Conservation (phyloP, 2,888 invertebrate genomes). For the Pollenia labialis region DNA sequence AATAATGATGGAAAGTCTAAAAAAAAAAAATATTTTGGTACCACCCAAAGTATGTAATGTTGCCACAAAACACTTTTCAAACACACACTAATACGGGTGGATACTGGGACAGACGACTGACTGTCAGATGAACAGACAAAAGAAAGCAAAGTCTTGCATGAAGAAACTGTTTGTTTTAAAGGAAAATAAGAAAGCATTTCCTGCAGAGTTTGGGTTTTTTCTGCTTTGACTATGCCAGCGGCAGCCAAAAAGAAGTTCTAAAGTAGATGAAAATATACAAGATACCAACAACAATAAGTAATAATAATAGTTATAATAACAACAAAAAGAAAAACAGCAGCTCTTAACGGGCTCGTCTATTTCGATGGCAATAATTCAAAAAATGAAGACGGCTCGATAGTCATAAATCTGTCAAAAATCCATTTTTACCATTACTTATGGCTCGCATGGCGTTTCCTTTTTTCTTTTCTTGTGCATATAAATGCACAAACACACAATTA, state of each 20-base stretch:
- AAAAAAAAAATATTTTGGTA: slow-evolving; percentile 43
- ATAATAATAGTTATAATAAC: slow-evolving; percentile 41
- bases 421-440: slow-evolving; percentile 83
- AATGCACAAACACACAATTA: not conserved
- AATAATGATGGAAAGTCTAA: slow-evolving; percentile 11
- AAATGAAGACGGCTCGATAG: slow-evolving; percentile 84
- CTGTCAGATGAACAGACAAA: slow-evolving; percentile 2
- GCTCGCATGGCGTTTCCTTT: slow-evolving; percentile 71
- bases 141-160: not conserved
- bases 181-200: slow-evolving; percentile 70
- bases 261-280: slow-evolving; percentile 44
- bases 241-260: slow-evolving; percentile 56
- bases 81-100: not conserved
- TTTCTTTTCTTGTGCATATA: not conserved
- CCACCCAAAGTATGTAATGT: slow-evolving; percentile 57
- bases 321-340: slow-evolving; percentile 62
- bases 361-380: slow-evolving; percentile 84
- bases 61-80: slow-evolving; percentile 41
- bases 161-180: slow-evolving; percentile 3
- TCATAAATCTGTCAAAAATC: slow-evolving; percentile 84
- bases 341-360: slow-evolving; percentile 79
- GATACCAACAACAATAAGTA: slow-evolving; percentile 53
- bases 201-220: slow-evolving; percentile 63
- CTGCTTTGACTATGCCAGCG: slow-evolving; percentile 48
- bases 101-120: not conserved